A percentile compares a stretch with the other conserved stretches of the same genome.
Conservation (phyloP, 2,113 vertebrate genomes). For the Oxygymnocypris stewartii region DNA sequence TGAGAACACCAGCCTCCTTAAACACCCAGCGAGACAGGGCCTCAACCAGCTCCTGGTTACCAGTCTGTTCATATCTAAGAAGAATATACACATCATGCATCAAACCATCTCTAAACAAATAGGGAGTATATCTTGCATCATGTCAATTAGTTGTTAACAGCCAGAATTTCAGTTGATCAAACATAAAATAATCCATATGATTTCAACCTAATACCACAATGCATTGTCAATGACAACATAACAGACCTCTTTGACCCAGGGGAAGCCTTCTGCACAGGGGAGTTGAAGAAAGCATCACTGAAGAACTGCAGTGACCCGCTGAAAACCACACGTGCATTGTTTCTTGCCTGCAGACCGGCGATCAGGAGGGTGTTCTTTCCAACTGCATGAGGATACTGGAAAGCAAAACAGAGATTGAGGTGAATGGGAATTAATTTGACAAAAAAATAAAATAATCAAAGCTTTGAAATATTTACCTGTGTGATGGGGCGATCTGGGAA, state of each 20-base stretch:
- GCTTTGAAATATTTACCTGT: conserved; percentile 76
- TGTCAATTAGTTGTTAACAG: background rate
- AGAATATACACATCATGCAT: background rate
- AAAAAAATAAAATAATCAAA: background rate
- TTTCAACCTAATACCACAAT: background rate
- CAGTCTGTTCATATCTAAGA: conserved; percentile 83
- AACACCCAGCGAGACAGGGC: conserved; percentile 97
- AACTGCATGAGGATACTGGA: conserved; percentile 93
- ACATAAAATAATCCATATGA: background rate
- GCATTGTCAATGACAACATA: background rate
- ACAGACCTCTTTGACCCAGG: conserved; percentile 85
- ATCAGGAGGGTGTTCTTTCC: conserved; percentile 97
- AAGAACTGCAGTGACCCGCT: conserved; percentile 96
- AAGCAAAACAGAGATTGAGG: background rate
- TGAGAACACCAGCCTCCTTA: conserved; percentile 95
- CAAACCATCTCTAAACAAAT: background rate
- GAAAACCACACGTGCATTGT: conserved; percentile 95
- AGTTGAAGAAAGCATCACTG: conserved; percentile 94
- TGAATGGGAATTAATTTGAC: background rate
- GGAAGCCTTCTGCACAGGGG: conserved; percentile 87
- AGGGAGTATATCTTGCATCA: background rate
- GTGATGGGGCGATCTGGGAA: conserved; percentile 94
- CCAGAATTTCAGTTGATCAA: background rate
- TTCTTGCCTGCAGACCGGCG: conserved; percentile 93
- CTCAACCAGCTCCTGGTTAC: conserved; percentile 89